Percentiles rank a stretch among this genome's conserved stretches.
These are phyloP conservation scores for Chitala chitala DNA, from an alignment of 2,113 vertebrate species.

Conservation along the genomic window DNA sequence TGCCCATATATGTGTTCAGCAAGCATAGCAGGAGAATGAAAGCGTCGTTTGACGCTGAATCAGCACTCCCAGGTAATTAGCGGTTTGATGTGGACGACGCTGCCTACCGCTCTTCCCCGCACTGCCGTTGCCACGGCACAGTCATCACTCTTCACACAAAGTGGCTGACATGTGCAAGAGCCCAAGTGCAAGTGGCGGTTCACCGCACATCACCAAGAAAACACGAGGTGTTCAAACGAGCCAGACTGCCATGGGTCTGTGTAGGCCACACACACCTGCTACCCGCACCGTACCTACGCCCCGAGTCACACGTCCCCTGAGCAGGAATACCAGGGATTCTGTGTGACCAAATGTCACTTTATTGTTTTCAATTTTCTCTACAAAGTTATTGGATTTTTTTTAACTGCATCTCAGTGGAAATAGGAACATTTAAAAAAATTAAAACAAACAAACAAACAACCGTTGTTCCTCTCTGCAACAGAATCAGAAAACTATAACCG, in stretches of 20 bases:
- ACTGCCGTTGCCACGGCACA: slow-evolving; percentile 22
- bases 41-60: slow-evolving; percentile 37
- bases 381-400: background rate
- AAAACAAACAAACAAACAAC: no score
- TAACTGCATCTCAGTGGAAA: no score
- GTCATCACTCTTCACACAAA: slow-evolving; percentile 53
- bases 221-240: background rate
- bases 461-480: no score
- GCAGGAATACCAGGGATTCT: background rate
- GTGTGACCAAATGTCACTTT: slow-evolving; percentile 30
- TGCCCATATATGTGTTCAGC: background rate
- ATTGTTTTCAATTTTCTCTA: slow-evolving; percentile 42
- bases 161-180: slow-evolving; percentile 26
- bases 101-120: slow-evolving; percentile 35
- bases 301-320: background rate
- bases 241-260: background rate
- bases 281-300: background rate
- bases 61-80: slow-evolving; percentile 35
- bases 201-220: background rate
- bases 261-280: background rate
- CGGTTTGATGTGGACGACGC: slow-evolving; percentile 19
- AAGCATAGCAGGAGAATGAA: background rate
- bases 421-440: no score
- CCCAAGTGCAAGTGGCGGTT: no score
- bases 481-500: no score